Base-by-base conservation (phyloP, 2,113 vertebrate species). In the Daphoenositta chrysoptera region DNA sequence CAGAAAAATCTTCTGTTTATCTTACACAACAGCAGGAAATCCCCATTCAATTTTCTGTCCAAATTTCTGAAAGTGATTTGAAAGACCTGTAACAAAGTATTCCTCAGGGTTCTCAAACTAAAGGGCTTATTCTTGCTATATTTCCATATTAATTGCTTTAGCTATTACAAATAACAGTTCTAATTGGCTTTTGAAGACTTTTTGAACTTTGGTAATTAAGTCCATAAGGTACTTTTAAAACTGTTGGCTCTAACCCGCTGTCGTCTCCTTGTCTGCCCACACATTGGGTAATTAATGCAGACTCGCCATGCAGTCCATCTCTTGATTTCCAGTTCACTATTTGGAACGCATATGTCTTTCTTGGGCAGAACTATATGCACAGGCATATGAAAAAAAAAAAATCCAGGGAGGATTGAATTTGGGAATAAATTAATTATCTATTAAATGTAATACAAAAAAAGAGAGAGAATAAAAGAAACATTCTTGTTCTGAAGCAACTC, bases 31-130 rank as follows among this genome's bases (percentile, higher is more conserved):
- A 80, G 93, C 92, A 97, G 89, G 93, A 98, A 98, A 97, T 94
- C 94, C 83, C 95, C 42, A 20, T 95, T 95, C 87, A 94, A 70
- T 93, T 81, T 94, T 95, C 86, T 83, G 94, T 97, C 95, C 91
- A 97, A 94, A 87, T 94, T 95, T 97, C 89, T 97, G 93, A 91
- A 97, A 97, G 82, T 97, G 92, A 93, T 97, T 96, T 96, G 89
- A 95, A 97, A 95, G 89, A 82, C 86, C 56, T 81, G 88, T 93
- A 98, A 97, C 84, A 93, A 95, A 97, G 87, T 96, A 97, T 95
- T 96, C 96, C 96, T 96, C 8, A 7, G 96, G 82, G 83, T 83
- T 96, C 85, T 72, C 65, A 80, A 90, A 90, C 82, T 80, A 76
- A 96, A 96, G 63, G 33, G 39, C 17, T 95, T 40, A 50, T 93